phyloP scores from a whole-genome alignment of 2,797 vertebrate species.

The Threskiornis aethiopicus region DNA sequence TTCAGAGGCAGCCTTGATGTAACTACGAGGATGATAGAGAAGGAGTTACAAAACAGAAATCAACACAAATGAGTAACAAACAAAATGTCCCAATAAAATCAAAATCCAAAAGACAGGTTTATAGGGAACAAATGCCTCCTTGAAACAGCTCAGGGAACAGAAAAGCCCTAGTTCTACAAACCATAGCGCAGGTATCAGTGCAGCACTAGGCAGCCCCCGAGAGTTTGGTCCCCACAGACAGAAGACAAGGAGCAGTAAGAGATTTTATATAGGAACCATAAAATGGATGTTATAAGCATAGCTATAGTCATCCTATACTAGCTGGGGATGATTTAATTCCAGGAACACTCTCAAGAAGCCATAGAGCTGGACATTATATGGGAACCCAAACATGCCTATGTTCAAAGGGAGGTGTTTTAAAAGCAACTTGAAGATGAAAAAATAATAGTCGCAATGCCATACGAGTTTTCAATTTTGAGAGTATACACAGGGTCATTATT shows the following conservation, averaged over 20 bases:
- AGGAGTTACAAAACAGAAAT: not conserved
- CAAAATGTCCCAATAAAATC: not conserved
- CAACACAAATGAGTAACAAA: not conserved
- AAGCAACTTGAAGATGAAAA: not conserved
- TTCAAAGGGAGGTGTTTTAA: not conserved
- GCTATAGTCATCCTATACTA: not conserved
- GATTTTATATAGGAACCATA: not conserved
- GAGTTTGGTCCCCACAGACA: not conserved
- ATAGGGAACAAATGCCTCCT: not conserved
- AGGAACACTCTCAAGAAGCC: not conserved
- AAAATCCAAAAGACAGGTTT: not conserved
- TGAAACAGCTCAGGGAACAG: not conserved
- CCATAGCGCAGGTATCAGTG: not conserved
- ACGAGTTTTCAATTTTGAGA: not conserved
- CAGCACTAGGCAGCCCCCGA: not conserved
- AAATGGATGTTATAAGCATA: not conserved
- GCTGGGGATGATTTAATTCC: not conserved
- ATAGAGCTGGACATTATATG: not conserved
- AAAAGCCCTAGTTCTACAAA: not conserved
- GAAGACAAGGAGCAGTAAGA: not conserved
- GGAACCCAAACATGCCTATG: not conserved
- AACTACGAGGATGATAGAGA: not conserved
- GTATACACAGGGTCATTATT: not conserved
- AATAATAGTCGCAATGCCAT: not conserved
- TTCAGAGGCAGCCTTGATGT: not conserved